Base-by-base conservation (phyloP, 1,140 invertebrate species). In the Arctopsyche grandis region DNA sequence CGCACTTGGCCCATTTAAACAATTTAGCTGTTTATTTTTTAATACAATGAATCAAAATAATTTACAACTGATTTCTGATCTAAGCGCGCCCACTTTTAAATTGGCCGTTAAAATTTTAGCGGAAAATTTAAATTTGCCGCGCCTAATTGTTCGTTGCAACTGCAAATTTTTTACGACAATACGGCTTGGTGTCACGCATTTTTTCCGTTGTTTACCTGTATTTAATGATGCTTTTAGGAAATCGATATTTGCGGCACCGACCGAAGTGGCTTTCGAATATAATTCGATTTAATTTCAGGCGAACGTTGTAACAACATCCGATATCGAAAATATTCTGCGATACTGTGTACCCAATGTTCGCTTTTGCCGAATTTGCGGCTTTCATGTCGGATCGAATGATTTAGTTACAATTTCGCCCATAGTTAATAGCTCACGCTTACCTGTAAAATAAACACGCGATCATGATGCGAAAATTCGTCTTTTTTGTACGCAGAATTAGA, bases 401-500 rank as follows among this genome's bases (percentile, higher is more conserved):
- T 60, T 60, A 60, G 56, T 60, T 60, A 60, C 16, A 21, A 9
- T 60, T 60, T 60, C 56, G 56, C 16, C 56, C 9, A 60, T 60
- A 19, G 56, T 19, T 19, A 60, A 16, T 52, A 16, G 16, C 10
- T 52, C 16, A 52, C 48, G 48, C 4, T 1, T 12, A 16, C 16
- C 16, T 52, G 10, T 52, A 52, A 52, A 16, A 52, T 16, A 21
- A 66, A 21, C 60, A 66, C 19, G 19, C 60, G 60, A 66, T 22
- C 24, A 22, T 4, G 21, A 66, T 66, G n/a, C 19, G 24, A 66
- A 22, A 66, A 7, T 26, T 26, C 16, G 60, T 16, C 3, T 56
- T 56, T 56, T 1, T 56, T n/a, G 10, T 56, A 56, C 5, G 5
- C 52, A 56, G 19, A 56, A 56, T 16, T 56, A 56, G 19, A 56